Evolutionary conservation across 2,797 vertebrate species (phyloP).

Genomic region (Phaenicophaeus curvirostris): DNA sequence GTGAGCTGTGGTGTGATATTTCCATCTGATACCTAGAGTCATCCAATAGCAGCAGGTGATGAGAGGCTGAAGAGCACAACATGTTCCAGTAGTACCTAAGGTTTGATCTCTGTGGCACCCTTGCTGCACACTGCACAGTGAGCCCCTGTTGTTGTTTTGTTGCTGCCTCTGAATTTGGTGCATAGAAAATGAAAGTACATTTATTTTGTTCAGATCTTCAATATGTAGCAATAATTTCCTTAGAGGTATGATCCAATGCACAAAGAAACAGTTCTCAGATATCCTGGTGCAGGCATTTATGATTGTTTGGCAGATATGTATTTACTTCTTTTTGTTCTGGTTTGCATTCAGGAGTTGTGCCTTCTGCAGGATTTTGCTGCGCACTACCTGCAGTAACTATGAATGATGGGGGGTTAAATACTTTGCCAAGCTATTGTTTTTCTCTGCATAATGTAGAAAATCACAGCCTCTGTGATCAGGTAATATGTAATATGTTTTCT

Average conservation of each 20-base stretch:
- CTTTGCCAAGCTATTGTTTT: neutral
- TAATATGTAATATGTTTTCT: neutral
- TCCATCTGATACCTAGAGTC: slow-evolving; percentile 62
- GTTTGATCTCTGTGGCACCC: slow-evolving; percentile 41
- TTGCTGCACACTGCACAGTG: neutral
- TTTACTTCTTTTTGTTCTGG: neutral
- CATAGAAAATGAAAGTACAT: neutral
- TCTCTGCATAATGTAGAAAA: neutral
- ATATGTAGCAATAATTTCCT: neutral
- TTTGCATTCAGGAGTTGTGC: neutral
- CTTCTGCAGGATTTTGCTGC: neutral
- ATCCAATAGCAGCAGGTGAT: slow-evolving; percentile 58
- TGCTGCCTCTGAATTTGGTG: neutral
- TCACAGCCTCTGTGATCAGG: neutral
- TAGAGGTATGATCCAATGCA: neutral
- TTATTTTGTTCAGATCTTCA: neutral
- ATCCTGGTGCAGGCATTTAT: neutral
- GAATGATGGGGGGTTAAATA: neutral
- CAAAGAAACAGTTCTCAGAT: neutral
- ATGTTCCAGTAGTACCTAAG: slow-evolving; percentile 65
- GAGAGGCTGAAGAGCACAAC: slow-evolving; percentile 40
- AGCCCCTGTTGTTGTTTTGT: neutral
- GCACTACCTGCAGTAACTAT: neutral
- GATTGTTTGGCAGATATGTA: neutral
- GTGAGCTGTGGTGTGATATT: slow-evolving; percentile 69